Evolutionary conservation across 2,797 vertebrate genomes (phyloP).

Genomic region (Bufotes viridis): DNA sequence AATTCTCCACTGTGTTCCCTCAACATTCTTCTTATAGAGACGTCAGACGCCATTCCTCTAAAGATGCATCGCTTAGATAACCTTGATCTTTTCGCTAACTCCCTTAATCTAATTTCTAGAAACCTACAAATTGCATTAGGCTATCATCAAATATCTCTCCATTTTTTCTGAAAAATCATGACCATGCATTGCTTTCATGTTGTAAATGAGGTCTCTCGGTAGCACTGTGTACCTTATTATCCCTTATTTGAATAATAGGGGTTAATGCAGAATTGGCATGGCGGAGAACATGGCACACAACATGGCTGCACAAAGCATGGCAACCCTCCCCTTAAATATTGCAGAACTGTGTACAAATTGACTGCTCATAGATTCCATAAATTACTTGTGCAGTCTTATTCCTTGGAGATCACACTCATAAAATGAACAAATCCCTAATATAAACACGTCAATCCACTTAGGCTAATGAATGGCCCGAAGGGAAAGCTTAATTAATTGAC

Average conservation of each 20-base stretch:
- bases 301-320: background rate
- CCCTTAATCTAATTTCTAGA: background rate
- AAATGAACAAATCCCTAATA: background rate
- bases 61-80: background rate
- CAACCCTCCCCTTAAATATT: background rate
- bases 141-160: background rate
- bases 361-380: background rate
- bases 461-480: conserved; percentile 1
- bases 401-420: background rate
- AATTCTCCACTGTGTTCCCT: background rate
- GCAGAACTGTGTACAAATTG: background rate
- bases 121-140: background rate
- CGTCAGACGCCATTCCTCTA: background rate
- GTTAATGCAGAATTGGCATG: background rate
- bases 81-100: background rate
- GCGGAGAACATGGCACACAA: background rate
- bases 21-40: background rate
- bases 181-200: conserved; percentile 14
- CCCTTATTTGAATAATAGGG: background rate
- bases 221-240: background rate
- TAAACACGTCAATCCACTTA: background rate
- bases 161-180: background rate
- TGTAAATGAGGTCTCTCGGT: background rate
- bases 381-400: background rate
- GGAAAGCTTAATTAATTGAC: background rate